Conservation (phyloP, 1,140 invertebrate species). For the Octopus sinensis region DNA sequence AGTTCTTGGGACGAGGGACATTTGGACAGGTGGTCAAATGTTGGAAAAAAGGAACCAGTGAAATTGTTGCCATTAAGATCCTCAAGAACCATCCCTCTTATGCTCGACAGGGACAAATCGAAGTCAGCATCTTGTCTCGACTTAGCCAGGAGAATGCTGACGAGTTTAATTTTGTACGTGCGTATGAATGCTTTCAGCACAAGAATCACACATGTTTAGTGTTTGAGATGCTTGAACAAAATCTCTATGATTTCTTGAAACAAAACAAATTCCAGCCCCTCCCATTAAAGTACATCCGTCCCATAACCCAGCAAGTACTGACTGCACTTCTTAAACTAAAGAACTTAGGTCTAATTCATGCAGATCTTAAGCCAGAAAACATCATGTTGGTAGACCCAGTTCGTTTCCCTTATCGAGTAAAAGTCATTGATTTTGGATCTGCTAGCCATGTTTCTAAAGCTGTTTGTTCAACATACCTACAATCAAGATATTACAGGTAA, state of each 20-base stretch:
- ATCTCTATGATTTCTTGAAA: constrained; percentile 99
- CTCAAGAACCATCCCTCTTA: constrained; percentile 99
- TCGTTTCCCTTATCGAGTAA: constrained; percentile 88
- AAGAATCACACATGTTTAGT: constrained; percentile 99
- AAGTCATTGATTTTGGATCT: constrained; percentile 99
- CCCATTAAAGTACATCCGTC: constrained; percentile 95
- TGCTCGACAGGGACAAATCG: constrained; percentile 98
- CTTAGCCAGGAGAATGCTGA: constrained; percentile 99
- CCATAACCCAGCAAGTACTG: constrained; percentile 97
- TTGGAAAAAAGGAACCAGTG: constrained; percentile 99
- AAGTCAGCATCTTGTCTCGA: constrained; percentile 94
- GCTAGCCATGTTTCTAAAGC: constrained; percentile 98
- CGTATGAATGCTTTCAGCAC: constrained; percentile 99
- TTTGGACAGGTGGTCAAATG: constrained; percentile 99
- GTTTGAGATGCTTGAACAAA: constrained; percentile 99
- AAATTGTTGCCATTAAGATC: constrained; percentile 99
- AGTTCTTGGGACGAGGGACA: constrained; percentile 96
- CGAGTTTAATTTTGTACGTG: constrained; percentile 96
- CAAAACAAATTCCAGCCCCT: constrained; percentile 99
- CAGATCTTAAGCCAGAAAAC: constrained; percentile 99
- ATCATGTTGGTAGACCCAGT: constrained; percentile 99
- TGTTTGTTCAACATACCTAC: constrained; percentile 98
- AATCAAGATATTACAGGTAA: constrained; percentile 91
- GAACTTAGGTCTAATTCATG: constrained; percentile 98
- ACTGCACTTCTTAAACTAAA: constrained; percentile 97